phyloP scores from a whole-genome alignment of 2,113 vertebrate species.

The Orycteropus afer region DNA sequence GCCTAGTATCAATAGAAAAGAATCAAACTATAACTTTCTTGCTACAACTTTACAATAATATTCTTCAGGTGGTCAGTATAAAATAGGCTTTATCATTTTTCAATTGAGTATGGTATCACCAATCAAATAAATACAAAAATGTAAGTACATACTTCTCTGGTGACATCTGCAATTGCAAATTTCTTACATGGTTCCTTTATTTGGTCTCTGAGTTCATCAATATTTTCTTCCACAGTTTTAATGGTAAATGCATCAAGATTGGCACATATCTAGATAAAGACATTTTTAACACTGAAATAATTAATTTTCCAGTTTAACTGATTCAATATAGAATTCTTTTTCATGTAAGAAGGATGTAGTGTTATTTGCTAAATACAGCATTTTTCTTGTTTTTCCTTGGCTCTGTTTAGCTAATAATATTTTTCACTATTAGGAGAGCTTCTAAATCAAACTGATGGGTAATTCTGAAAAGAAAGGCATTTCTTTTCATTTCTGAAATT shows the following conservation, averaged over 20 bases:
- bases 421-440: background rate
- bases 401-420: background rate
- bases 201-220: slow-evolving; percentile 78
- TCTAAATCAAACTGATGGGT: background rate
- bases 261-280: slow-evolving; percentile 92
- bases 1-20: background rate
- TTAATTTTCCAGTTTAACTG: background rate
- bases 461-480: slow-evolving; percentile 2
- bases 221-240: slow-evolving; percentile 88
- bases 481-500: slow-evolving; percentile 30
- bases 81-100: background rate
- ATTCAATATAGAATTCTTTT: background rate
- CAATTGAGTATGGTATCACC: background rate
- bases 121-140: background rate
- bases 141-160: slow-evolving; percentile 86
- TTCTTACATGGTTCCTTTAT: slow-evolving; percentile 91
- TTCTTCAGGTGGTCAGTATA: background rate
- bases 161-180: slow-evolving; percentile 88
- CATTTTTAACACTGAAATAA: slow-evolving; percentile 44
- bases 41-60: background rate
- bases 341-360: background rate
- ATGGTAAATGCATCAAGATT: slow-evolving; percentile 95
- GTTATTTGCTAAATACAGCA: background rate
- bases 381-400: background rate
- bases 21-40: background rate